These are phyloP conservation scores for Cryptocephalus primarius DNA, from an alignment of 2,888 invertebrate genomes.

Conservation along the genomic window DNA sequence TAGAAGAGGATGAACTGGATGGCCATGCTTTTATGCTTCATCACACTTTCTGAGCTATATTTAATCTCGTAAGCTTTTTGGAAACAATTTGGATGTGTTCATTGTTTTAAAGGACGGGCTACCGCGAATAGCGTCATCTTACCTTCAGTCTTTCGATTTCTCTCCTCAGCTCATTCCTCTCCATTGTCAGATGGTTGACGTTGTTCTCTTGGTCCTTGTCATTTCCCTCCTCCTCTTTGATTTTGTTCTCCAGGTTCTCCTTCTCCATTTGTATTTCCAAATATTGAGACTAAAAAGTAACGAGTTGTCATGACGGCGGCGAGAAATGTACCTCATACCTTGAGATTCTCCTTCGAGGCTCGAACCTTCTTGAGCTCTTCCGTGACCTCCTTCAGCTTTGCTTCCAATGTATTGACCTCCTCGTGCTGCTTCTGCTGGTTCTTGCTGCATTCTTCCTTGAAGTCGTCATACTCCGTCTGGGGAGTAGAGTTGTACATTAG, in stretches of 20 bases:
- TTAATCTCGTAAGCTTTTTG: too few relatives aligned
- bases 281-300: conserved; percentile 26
- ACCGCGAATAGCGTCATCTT: conserved; percentile 3
- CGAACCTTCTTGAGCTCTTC: conserved; percentile 38
- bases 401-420: conserved; percentile 38
- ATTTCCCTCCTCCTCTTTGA: conserved; percentile 22
- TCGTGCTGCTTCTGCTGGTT: conserved; percentile 39
- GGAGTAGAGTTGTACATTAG: conserved; percentile 14
- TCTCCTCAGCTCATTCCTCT: conserved; percentile 25
- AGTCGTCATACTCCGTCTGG: conserved; percentile 42
- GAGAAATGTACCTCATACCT: conserved; percentile 33
- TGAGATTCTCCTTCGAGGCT: conserved; percentile 32
- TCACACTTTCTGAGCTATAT: too few relatives aligned
- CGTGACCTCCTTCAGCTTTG: conserved; percentile 38
- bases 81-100: too few relatives aligned
- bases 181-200: conserved; percentile 24
- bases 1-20: too few relatives aligned
- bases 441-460: conserved; percentile 40
- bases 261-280: conserved; percentile 29
- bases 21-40: too few relatives aligned
- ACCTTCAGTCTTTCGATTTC: conserved; percentile 26
- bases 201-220: conserved; percentile 24
- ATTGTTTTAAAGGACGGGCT: too few relatives aligned
- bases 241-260: conserved; percentile 26
- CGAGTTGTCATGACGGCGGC: not conserved